A percentile compares a stretch with the other conserved stretches of the same genome.
phyloP scores from a whole-genome alignment of 2,888 invertebrate species.

The Mamestra brassicae region DNA sequence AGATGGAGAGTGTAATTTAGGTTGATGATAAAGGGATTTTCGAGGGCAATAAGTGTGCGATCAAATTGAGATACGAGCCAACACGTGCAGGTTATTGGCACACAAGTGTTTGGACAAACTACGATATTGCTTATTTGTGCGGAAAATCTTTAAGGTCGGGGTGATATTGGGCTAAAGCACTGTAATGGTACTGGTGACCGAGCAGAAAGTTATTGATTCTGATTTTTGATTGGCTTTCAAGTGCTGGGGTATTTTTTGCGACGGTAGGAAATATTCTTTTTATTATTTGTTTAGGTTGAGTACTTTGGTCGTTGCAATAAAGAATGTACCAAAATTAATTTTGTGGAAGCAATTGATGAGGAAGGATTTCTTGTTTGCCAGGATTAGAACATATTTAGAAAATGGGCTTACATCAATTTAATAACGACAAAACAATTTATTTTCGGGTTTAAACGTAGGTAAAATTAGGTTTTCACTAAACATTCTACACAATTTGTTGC shows the following conservation, averaged over 20 bases:
- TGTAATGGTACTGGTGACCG: slow-evolving; percentile 55
- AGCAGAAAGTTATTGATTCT: slow-evolving; percentile 47
- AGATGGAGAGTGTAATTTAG: slow-evolving; percentile 41
- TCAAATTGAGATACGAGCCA: slow-evolving; percentile 88
- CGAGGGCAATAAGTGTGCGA: slow-evolving; percentile 79
- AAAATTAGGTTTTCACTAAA: no score
- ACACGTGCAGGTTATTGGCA: slow-evolving; percentile 89
- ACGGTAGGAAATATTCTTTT: slow-evolving; percentile 4
- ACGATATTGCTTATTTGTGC: slow-evolving; percentile 87
- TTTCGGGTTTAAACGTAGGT: no score
- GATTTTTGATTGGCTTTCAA: slow-evolving; percentile 52
- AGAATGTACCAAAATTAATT: neutral
- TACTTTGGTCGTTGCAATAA: neutral
- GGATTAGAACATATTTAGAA: neutral
- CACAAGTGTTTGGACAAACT: slow-evolving; percentile 88
- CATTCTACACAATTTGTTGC: no score
- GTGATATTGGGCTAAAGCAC: slow-evolving; percentile 62
- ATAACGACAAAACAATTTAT: no score
- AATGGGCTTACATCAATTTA: no score
- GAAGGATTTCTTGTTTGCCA: neutral
- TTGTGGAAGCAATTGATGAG: neutral
- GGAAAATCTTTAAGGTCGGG: slow-evolving; percentile 78
- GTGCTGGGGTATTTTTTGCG: slow-evolving; percentile 23
- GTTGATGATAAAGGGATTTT: slow-evolving; percentile 59
- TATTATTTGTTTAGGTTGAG: slow-evolving; percentile 32